phyloP scores from a whole-genome alignment of 2,113 vertebrate species.

The Hippocampus mohnikei region DNA sequence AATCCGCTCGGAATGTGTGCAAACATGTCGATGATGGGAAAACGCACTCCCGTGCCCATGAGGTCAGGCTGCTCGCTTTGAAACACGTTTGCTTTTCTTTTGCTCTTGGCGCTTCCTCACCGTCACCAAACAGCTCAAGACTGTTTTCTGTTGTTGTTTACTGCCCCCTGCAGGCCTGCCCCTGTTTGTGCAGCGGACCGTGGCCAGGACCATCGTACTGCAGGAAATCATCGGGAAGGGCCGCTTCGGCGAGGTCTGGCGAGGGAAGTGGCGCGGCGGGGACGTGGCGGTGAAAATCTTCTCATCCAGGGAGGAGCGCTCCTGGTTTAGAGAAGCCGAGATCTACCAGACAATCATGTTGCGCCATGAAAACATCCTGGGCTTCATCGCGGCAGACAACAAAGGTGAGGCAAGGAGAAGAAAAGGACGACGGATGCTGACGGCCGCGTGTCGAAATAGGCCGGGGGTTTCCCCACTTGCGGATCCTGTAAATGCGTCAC shows the following conservation, averaged over 20 bases:
- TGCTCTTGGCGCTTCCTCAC: not conserved
- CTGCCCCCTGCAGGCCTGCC: conserved; percentile 78
- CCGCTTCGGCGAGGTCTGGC: conserved; percentile 96
- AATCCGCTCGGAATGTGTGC: not conserved
- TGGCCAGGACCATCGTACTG: conserved; percentile 93
- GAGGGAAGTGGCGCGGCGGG: conserved; percentile 91
- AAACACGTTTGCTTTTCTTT: not conserved
- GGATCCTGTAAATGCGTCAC: no score
- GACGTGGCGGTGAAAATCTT: conserved; percentile 98
- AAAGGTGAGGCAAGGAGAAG: conserved; percentile 77
- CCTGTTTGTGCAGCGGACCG: conserved; percentile 92
- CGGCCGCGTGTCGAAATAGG: not conserved
- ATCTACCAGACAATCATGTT: conserved; percentile 99
- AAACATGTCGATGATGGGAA: conserved; percentile 2
- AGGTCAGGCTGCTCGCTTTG: not conserved
- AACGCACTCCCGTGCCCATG: not conserved
- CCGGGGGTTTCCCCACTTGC: no score
- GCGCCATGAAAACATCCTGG: conserved; percentile 95
- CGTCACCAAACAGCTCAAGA: not conserved
- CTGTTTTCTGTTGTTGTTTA: not conserved
- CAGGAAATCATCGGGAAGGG: conserved; percentile 98
- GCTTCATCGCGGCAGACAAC: conserved; percentile 96
- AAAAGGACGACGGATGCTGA: not conserved
- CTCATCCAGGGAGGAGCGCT: conserved; percentile 94
- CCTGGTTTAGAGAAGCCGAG: conserved; percentile 96